Conservation (phyloP, 2,888 invertebrate genomes). For the Rotaria sp. region DNA sequence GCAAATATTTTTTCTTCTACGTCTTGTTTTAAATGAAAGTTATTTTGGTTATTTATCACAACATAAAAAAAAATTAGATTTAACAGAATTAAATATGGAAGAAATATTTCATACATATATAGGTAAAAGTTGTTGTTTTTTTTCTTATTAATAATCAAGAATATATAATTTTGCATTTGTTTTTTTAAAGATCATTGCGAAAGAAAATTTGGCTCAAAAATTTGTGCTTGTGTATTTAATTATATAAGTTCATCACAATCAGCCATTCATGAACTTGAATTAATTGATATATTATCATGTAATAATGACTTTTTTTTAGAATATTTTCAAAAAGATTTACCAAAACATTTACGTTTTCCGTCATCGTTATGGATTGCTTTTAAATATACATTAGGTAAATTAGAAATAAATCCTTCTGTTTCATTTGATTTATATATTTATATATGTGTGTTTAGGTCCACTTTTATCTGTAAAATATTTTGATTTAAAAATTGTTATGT, state of each 20-base stretch:
- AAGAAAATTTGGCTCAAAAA: conserved; percentile 32
- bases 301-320: conserved; percentile 43
- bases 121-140: not conserved
- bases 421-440: not conserved
- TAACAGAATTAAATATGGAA: not conserved
- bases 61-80: not conserved
- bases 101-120: not conserved
- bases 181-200: conserved; percentile 28
- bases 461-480: conserved; percentile 42
- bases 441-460: conserved; percentile 41
- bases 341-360: conserved; percentile 43
- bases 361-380: conserved; percentile 42
- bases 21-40: not conserved
- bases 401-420: not conserved
- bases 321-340: conserved; percentile 36
- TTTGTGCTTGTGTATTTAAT: conserved; percentile 33
- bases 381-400: conserved; percentile 41
- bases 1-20: not conserved
- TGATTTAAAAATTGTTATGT: conserved; percentile 44
- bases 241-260: conserved; percentile 40
- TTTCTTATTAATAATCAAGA: no score
- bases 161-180: no score
- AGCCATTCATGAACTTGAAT: conserved; percentile 44
- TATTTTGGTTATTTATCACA: conserved; percentile 10
- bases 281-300: conserved; percentile 44